phyloP scores from a whole-genome alignment of 2,888 invertebrate species.

The Nineta flava region DNA sequence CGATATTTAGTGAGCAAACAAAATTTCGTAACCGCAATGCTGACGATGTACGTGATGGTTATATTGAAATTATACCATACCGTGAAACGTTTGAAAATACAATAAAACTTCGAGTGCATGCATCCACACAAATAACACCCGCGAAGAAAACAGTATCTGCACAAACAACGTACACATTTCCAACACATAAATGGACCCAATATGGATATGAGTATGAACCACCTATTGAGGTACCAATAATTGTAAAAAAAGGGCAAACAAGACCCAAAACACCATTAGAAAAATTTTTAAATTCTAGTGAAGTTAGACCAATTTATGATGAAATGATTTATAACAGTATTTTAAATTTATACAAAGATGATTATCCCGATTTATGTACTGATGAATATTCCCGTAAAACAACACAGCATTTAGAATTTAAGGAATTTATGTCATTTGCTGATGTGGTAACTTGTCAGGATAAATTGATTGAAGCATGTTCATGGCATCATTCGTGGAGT shows the following conservation, averaged over 20 bases:
- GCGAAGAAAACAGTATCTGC: constrained; percentile 21
- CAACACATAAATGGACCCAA: constrained; percentile 53
- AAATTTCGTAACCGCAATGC: constrained; percentile 37
- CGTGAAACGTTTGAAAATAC: constrained; percentile 40
- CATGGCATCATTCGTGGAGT: constrained; percentile 56
- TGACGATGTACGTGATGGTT: constrained; percentile 47
- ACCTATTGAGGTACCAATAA: not conserved
- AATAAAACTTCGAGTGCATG: constrained; percentile 37
- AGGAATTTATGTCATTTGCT: constrained; percentile 46
- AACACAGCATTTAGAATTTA: constrained; percentile 22
- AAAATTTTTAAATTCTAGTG: not conserved
- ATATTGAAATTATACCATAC: constrained; percentile 43
- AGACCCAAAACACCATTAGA: not conserved
- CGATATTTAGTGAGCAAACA: constrained; percentile 28
- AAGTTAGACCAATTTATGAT: not conserved
- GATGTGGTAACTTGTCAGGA: constrained; percentile 45
- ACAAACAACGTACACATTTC: constrained; percentile 53
- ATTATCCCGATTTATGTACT: constrained; percentile 33
- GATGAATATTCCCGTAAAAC: not conserved
- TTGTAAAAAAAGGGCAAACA: not conserved
- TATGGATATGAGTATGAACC: constrained; percentile 30
- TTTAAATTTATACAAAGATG: constrained; percentile 45
- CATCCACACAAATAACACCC: constrained; percentile 40
- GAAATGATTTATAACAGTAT: constrained; percentile 29
- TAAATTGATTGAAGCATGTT: constrained; percentile 45